A percentile compares a stretch with the other conserved stretches of the same genome.
Conservation (phyloP, 2,888 invertebrate species). For the Thalpophila matura region DNA sequence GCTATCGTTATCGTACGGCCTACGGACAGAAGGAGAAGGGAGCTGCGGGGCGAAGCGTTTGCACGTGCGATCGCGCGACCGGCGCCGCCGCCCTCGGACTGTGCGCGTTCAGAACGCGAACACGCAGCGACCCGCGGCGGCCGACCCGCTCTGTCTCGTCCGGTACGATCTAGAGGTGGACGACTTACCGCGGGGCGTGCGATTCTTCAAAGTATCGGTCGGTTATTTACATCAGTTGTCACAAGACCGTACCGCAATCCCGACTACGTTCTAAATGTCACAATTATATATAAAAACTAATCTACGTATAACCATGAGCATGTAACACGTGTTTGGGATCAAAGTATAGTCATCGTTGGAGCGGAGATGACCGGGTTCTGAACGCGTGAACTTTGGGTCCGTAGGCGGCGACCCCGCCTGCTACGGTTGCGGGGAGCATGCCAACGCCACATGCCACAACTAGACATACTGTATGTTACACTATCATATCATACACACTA, state of each 20-base stretch:
- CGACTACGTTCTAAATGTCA: slow-evolving; percentile 55
- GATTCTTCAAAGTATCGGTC: slow-evolving; percentile 41
- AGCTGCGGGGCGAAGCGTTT: slow-evolving; percentile 89
- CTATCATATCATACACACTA: slow-evolving; percentile 65
- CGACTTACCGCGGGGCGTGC: slow-evolving; percentile 44
- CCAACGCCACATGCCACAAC: slow-evolving; percentile 88
- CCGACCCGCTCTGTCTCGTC: slow-evolving; percentile 11
- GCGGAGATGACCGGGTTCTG: slow-evolving; percentile 72
- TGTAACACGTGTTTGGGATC: slow-evolving; percentile 57
- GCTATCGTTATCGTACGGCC: slow-evolving; percentile 90
- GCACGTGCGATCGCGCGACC: slow-evolving; percentile 81
- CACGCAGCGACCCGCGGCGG: slow-evolving; percentile 23
- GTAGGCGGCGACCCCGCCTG: slow-evolving; percentile 74
- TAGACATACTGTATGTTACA: no score
- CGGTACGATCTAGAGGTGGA: slow-evolving; percentile 2
- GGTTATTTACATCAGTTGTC: slow-evolving; percentile 57
- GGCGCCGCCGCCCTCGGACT: slow-evolving; percentile 71
- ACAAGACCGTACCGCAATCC: slow-evolving; percentile 63
- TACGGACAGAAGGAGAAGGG: slow-evolving; percentile 91
- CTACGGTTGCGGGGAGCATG: slow-evolving; percentile 86
- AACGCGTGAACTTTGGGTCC: slow-evolving; percentile 74
- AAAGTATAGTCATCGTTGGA: slow-evolving; percentile 60
- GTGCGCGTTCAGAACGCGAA: slow-evolving; percentile 73
- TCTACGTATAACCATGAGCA: slow-evolving; percentile 58
- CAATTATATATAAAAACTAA: slow-evolving; percentile 51